Base-by-base conservation (phyloP, 2,888 invertebrate species). In the Hydraecia micacea region DNA sequence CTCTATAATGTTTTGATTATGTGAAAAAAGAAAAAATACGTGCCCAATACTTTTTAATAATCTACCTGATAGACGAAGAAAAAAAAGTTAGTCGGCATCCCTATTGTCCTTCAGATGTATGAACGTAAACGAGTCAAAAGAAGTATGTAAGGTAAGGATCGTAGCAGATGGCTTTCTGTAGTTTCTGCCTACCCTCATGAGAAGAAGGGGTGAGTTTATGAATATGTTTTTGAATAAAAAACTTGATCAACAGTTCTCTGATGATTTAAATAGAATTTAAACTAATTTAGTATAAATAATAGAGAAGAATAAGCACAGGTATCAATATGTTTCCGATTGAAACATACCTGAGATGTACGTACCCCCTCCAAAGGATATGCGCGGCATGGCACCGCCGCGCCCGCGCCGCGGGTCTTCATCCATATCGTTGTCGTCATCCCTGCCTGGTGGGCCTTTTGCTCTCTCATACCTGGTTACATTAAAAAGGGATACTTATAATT, bases 341-440 rank as follows among this genome's bases (percentile, higher is more conserved):
- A 89, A 90, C 89, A 91, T 92, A 96, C 96, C 96, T 93, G 96
- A 94, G 86, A 96, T 95, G 88, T 97, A 97, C 86, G 95, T 94
- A 90, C 96, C 95, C 81, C 96, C 95, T 85, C 93, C 91, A 90
- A 94, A 96, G 13, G 94, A 91, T 39, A 96, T 93, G 70, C 96
- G 91, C 6, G 96, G 96, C 91, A 95, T 94, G 18, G 92, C 93
- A 8, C 95, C 90, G 2, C 95, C 98, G 32, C 99, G 97, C 73
- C 98, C 97, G 79, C 98, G 90, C 90, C 98, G 97, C 84, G 98
- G 98, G 89, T 99, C 98, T 83, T 98, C 98, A 68, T 98, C 98
- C 75, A 97, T 97, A 80, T 98, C 98, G 89, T 98, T 97, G 91
- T 99, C 98, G 15, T 98, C 98, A 93, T 99, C 99, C 92, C 99